These are phyloP conservation scores for Teleogryllus oceanicus DNA, from an alignment of 2,888 invertebrate species.

Conservation along the genomic window DNA sequence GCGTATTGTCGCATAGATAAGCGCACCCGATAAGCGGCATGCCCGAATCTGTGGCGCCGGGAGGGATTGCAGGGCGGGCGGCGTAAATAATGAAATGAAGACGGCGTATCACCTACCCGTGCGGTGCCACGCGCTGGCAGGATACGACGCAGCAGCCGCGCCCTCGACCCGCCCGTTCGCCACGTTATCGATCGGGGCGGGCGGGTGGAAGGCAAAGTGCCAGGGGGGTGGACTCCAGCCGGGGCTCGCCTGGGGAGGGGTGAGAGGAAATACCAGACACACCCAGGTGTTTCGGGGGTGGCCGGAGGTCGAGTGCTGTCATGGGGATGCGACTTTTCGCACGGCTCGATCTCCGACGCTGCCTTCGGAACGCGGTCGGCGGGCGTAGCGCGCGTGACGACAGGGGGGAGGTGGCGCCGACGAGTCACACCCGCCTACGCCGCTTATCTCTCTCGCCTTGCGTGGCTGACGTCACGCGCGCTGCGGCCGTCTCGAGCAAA, in stretches of 20 bases:
- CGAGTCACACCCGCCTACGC: no score
- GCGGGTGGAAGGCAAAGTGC: background rate
- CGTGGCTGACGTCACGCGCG: background rate
- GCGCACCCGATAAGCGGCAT: background rate
- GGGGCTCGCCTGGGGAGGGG: background rate
- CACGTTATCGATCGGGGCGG: background rate
- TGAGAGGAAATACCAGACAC: background rate
- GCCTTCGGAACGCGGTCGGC: no score
- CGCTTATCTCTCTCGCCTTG: background rate
- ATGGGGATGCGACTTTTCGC: no score
- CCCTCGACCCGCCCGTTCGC: conserved; percentile 2
- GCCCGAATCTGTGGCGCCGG: background rate
- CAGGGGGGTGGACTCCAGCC: background rate
- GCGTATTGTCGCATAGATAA: background rate
- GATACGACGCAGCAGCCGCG: background rate
- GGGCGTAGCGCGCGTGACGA: no score
- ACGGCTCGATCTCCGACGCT: no score
- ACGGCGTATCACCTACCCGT: background rate
- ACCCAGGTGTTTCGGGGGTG: background rate
- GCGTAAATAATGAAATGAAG: background rate
- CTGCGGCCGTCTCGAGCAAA: background rate
- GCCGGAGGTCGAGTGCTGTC: no score
- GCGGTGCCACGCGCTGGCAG: background rate
- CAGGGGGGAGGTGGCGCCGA: no score
- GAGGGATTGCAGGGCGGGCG: background rate